These are phyloP conservation scores for Peromyscus californicus DNA, from an alignment of 2,113 vertebrate species.

Conservation along the genomic window DNA sequence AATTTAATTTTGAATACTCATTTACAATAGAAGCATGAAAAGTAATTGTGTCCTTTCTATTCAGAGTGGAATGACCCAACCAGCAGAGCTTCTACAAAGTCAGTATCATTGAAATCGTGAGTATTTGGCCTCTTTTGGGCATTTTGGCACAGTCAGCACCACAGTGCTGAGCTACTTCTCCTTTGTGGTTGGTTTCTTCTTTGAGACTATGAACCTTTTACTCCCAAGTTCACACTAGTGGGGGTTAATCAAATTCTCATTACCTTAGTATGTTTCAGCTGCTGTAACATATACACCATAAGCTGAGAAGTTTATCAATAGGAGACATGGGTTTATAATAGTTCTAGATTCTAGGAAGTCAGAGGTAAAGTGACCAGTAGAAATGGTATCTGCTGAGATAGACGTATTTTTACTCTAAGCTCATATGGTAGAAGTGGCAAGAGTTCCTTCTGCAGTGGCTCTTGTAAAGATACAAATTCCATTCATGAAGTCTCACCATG, in stretches of 20 bases:
- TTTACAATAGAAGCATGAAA: constrained; percentile 81
- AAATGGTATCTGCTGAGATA: not conserved
- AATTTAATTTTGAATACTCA: constrained; percentile 82
- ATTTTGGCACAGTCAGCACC: not conserved
- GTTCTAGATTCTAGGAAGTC: not conserved
- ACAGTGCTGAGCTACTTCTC: not conserved
- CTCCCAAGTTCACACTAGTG: not conserved
- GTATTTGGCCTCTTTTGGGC: constrained; percentile 86
- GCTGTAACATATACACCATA: not conserved
- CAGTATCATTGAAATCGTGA: constrained; percentile 95
- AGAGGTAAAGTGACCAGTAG: not conserved
- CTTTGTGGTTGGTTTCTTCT: not conserved
- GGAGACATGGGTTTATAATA: not conserved
- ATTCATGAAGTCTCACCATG: not conserved
- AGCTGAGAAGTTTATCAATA: not conserved
- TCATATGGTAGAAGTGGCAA: not conserved
- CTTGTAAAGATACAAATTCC: not conserved
- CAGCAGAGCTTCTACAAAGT: constrained; percentile 94
- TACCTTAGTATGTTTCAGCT: not conserved
- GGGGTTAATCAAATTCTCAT: not conserved
- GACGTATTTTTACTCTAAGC: not conserved
- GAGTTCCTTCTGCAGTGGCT: not conserved
- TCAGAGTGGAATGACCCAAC: constrained; percentile 95
- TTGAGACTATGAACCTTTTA: not conserved
- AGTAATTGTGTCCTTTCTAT: constrained; percentile 86